phyloP scores from a whole-genome alignment of 1,140 invertebrate genomes.

The Platorchestia sp. region DNA sequence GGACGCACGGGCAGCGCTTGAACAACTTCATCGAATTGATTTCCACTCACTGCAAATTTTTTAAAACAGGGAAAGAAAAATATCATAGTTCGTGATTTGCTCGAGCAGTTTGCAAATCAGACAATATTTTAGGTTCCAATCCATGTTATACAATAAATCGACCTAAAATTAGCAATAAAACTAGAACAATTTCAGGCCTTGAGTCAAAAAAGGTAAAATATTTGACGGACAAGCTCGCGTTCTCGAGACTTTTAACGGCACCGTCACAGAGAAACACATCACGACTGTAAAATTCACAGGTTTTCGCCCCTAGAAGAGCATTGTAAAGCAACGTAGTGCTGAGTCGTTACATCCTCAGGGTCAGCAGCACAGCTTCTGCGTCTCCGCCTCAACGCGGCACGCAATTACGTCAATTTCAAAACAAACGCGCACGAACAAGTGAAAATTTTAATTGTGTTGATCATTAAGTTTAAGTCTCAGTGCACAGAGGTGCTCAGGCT shows the following conservation, averaged over 20 bases:
- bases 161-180: not conserved
- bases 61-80: not conserved
- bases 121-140: not conserved
- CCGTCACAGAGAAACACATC: not conserved
- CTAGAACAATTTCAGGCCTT: not conserved
- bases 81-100: not conserved
- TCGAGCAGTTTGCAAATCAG: not conserved
- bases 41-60: not conserved
- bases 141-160: not conserved
- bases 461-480: not conserved
- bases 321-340: not conserved
- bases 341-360: not conserved
- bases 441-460: not conserved
- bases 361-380: not conserved
- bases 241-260: not conserved
- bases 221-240: not conserved
- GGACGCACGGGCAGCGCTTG: not conserved
- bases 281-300: not conserved
- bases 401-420: not conserved
- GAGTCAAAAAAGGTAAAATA: not conserved
- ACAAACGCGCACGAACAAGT: not conserved
- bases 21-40: not conserved
- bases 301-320: not conserved
- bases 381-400: not conserved
- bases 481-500: not conserved